A percentile compares a stretch with the other conserved stretches of the same genome.
Conservation (phyloP, 1,140 invertebrate genomes). For the Nomia melanderi region DNA sequence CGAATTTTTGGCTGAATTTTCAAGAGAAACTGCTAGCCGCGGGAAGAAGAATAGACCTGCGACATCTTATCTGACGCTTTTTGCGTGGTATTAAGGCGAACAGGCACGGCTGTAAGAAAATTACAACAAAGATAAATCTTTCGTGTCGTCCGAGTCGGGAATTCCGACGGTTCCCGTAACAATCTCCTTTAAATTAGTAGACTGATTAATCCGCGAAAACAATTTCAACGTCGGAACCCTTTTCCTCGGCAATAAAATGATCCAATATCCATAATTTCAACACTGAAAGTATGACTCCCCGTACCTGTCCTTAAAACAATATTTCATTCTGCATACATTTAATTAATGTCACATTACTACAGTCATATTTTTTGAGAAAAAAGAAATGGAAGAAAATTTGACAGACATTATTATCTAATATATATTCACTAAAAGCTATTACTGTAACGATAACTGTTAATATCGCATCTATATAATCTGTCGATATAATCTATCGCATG, state of each 20-base stretch:
- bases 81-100: background rate
- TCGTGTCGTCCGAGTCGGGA: background rate
- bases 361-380: no score
- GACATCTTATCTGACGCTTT: constrained; percentile 15
- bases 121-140: constrained; percentile 16
- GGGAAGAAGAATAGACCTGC: background rate
- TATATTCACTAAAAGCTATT: background rate
- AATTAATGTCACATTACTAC: no score
- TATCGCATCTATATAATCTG: no score
- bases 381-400: no score
- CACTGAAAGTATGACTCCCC: no score
- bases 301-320: background rate
- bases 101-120: background rate
- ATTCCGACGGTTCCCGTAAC: background rate
- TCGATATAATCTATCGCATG: no score
- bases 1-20: constrained; percentile 8
- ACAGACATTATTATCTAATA: background rate
- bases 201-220: background rate
- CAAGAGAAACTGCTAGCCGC: background rate
- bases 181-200: background rate
- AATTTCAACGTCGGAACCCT: background rate
- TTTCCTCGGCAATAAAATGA: background rate
- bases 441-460: background rate
- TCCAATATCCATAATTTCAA: background rate
- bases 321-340: background rate